phyloP scores from a whole-genome alignment of 2,888 invertebrate species.

The Mylabris sibirica region DNA sequence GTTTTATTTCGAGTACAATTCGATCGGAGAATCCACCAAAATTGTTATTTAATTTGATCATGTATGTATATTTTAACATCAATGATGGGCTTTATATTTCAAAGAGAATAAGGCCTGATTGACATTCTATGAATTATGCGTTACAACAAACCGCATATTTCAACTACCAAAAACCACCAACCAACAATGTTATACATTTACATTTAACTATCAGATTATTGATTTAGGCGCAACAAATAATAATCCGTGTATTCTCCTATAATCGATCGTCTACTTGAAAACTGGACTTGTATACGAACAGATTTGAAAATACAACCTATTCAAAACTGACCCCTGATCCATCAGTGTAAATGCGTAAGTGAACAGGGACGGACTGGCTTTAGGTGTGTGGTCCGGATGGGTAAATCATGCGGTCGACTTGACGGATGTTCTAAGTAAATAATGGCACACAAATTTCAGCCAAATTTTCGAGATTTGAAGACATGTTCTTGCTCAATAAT shows the following conservation, averaged over 20 bases:
- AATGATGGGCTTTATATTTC: not conserved
- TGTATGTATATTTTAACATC: not conserved
- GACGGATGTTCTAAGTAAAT: no score
- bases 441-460: no score
- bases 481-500: no score
- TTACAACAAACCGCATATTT: slow-evolving; percentile 3
- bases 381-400: no score
- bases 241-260: no score
- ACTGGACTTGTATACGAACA: no score
- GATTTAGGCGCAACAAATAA: not conserved
- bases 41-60: not conserved
- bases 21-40: not conserved
- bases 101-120: slow-evolving; percentile 6
- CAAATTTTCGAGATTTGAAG: no score
- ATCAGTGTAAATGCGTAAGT: not conserved
- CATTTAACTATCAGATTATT: not conserved
- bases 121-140: not conserved
- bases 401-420: no score
- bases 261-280: no score
- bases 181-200: not conserved
- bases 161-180: not conserved
- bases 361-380: no score
- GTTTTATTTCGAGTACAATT: not conserved
- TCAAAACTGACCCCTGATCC: not conserved
- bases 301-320: not conserved